Percentiles rank a stretch among this genome's conserved stretches.
Conservation (phyloP, 2,113 vertebrate genomes). For the Phycodurus eques region DNA sequence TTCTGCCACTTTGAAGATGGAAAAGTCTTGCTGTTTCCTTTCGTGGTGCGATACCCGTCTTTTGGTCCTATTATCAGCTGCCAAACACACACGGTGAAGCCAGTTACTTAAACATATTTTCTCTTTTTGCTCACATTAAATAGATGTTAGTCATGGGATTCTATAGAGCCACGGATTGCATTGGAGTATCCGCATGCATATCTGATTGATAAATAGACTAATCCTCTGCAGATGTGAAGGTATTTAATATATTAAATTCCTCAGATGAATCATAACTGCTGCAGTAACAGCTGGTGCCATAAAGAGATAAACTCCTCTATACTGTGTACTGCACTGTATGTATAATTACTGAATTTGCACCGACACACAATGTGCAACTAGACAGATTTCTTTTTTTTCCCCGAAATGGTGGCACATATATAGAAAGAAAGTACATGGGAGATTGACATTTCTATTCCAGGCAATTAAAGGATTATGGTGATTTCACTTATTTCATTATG, state of each 20-base stretch:
- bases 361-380: neutral
- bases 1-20: constrained; percentile 89
- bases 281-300: constrained; percentile 38
- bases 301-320: constrained; percentile 29
- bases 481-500: constrained; percentile 63
- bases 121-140: neutral
- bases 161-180: constrained; percentile 9
- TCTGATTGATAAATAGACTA: constrained; percentile 25
- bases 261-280: constrained; percentile 21
- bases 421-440: constrained; percentile 2
- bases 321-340: constrained; percentile 15
- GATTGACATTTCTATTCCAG: constrained; percentile 34
- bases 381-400: neutral
- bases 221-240: constrained; percentile 12
- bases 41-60: constrained; percentile 87
- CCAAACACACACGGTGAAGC: constrained; percentile 14
- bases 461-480: constrained; percentile 60
- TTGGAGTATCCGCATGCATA: constrained; percentile 5
- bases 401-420: neutral
- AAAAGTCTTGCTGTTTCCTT: constrained; percentile 92
- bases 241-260: constrained; percentile 11
- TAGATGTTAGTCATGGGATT: neutral
- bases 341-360: constrained; percentile 3
- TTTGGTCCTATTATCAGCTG: constrained; percentile 90
- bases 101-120: neutral